Evolutionary conservation across 2,888 invertebrate genomes (phyloP), one percentile per base, ranked within the genome.

Genomic region (Epinotia ramella): DNA sequence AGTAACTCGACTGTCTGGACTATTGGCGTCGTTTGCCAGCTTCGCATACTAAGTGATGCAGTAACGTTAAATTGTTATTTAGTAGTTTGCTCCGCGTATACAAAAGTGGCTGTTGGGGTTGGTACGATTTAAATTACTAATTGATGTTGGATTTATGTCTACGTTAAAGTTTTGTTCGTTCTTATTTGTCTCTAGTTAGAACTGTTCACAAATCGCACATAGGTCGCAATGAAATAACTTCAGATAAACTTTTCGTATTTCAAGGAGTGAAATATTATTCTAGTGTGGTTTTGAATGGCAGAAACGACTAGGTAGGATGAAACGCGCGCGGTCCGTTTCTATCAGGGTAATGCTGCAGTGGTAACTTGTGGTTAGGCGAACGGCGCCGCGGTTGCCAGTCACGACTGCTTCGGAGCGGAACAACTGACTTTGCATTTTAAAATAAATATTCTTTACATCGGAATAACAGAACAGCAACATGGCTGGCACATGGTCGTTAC

Each of bases 331-430:
- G 85, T 85, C 81, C 83, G 81, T 81, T 84, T 84, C 80, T 82
- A 84, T 83, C 84, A 82, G 82, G 84, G 86, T 88, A 86, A 84
- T 87, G 84, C 86, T 84, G 84, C 83, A 83, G 82, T 81, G 81
- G 81, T 77, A 81, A 81, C 82, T 82, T 84, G 89, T 80, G 88
- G 88, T 86, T 56, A 70, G 60, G 40, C 33, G 40, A 69, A 49
- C 74, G 74, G 74, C 57, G 64, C 69, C 69, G 64, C 63, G 57
- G 53, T 63, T 57, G 65, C 18, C 65, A 59, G 65, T 60, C 75
- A 71, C 70, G 65, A 70, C 49, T 66, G 73, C 73, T 57, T 33
- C 59, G 49, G 49, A 49, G 57, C 59, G 64, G 64, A 74, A 74
- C 49, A 74, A 65, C 69, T 20, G 16, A 65, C 63, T 64, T 53